These are phyloP conservation scores for Tryphoninae sp. DNA, from an alignment of 2,888 invertebrate genomes.

Conservation along the genomic window DNA sequence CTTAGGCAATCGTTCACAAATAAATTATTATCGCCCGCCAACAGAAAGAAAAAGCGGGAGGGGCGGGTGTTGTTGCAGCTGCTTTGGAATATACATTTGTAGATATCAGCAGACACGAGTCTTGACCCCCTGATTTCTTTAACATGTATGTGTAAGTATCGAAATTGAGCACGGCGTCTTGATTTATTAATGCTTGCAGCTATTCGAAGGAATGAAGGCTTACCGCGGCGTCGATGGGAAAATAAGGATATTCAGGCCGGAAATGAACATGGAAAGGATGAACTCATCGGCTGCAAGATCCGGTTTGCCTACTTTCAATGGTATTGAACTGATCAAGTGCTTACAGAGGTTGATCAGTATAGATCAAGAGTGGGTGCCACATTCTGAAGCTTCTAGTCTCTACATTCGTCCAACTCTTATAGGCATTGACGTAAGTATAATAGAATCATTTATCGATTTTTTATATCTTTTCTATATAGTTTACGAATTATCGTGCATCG, in stretches of 20 bases:
- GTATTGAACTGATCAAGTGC: conserved; percentile 92
- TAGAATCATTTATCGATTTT: neutral
- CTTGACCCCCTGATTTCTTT: conserved; percentile 49
- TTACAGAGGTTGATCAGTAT: conserved; percentile 92
- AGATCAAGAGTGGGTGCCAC: conserved; percentile 99
- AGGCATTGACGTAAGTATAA: conserved; percentile 94
- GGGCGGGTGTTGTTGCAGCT: conserved; percentile 39
- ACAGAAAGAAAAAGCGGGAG: neutral
- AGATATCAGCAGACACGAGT: conserved; percentile 46
- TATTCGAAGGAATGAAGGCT: conserved; percentile 99
- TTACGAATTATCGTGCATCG: too few relatives aligned
- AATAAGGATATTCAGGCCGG: conserved; percentile 96
- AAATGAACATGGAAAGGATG: conserved; percentile 97
- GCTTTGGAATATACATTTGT: conserved; percentile 35
- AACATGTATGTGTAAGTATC: conserved; percentile 9
- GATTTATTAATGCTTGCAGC: conserved; percentile 83
- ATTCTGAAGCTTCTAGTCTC: conserved; percentile 93
- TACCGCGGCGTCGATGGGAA: conserved; percentile 96
- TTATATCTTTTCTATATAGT: neutral
- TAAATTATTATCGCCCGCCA: conserved; percentile 27
- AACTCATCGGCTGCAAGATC: conserved; percentile 91
- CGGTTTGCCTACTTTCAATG: conserved; percentile 94
- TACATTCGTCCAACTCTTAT: conserved; percentile 98
- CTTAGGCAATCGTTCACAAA: conserved; percentile 10
- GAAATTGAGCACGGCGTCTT: conserved; percentile 38